Evolutionary conservation across 1,140 invertebrate species (phyloP), one percentile per base, ranked within the genome.

Genomic region (Drosophila ambigua): DNA sequence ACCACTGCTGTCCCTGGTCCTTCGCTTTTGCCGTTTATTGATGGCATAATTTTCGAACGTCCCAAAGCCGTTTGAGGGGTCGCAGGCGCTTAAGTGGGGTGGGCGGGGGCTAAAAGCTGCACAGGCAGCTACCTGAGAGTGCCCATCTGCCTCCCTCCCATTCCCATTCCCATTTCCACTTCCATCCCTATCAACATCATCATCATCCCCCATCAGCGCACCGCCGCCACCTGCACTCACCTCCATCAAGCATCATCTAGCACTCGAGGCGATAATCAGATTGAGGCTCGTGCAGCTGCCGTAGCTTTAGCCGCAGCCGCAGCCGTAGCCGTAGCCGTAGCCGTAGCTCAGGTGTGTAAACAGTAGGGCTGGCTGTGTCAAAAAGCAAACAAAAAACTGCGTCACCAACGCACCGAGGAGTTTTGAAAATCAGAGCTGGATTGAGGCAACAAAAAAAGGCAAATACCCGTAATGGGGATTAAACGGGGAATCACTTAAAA

Each of bases 231-330:
- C 31, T 9, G 4, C 31, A 26, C 24, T 11, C 5, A 6, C 31
- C 26, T 54, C 45, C 52, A 55, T 35, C 5, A 77, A 52, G 28
- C 67, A 41, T 43, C 49, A 57, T 46, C 49, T 76, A 73, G 58
- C 82, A 82, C 74, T 87, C 51, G 69, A 78, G 82, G 81, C 81
- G 69, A 78, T 85, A 85, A 85, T 85, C 82, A 87, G 78, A 87
- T 85, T 87, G 78, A 74, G 48, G 65, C 16, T 49, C 16, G 45
- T n/a, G 53, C 41, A 28, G 9, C 55, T 44, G 20, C 7, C 55
- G 28, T 55, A 44, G 54, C 58, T 60, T 2, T n/a, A n/a, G n/a
- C n/a, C n/a, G n/a, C n/a, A n/a, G n/a, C n/a, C n/a, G n/a, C n/a
- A n/a, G n/a, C n/a, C n/a, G n/a, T 5, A 8, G 16, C 7, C 55